Conservation (phyloP, 30 jellyfish, hydroid and myxozoan genomes). For the Aurelia aurita region DNA sequence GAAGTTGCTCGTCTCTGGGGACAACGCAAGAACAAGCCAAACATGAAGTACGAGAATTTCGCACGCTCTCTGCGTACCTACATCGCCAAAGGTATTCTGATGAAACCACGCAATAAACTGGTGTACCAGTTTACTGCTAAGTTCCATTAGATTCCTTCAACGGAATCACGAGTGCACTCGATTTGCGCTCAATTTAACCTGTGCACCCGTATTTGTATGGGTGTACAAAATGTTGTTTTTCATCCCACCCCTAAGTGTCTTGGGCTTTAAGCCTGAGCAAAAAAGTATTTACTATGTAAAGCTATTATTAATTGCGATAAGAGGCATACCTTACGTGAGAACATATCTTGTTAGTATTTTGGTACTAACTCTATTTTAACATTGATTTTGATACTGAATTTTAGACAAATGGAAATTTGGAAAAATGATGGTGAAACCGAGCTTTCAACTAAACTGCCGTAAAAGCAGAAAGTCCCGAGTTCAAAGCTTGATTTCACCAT, state of each 20-base stretch:
- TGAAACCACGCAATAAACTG: conserved; percentile 89
- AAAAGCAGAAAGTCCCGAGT: too few species aligned
- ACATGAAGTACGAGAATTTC: conserved; percentile 93
- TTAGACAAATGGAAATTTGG: too few species aligned
- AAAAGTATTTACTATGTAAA: conserved; percentile 78
- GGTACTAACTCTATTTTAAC: too few species aligned
- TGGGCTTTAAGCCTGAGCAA: conserved; percentile 64
- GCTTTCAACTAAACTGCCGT: too few species aligned
- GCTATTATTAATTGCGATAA: conserved; percentile 18
- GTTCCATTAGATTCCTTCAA: background rate
- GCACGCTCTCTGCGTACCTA: conserved; percentile 95
- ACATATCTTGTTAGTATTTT: too few species aligned
- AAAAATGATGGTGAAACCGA: too few species aligned
- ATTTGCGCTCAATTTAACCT: conserved; percentile 25
- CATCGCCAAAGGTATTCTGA: conserved; percentile 88
- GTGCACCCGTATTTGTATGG: conserved; percentile 64
- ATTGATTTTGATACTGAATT: too few species aligned
- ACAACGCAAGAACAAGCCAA: conserved; percentile 88
- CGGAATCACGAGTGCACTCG: conserved; percentile 36
- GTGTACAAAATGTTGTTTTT: conserved; percentile 75
- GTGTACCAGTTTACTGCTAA: conserved; percentile 86
- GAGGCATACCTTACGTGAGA: conserved; percentile 8
- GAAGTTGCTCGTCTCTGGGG: conserved; percentile 97
- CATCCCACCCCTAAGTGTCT: conserved; percentile 66
- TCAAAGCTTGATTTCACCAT: too few species aligned